Evolutionary conservation across 2,888 invertebrate genomes (phyloP).

Genomic region (Odontocolon sp.): DNA sequence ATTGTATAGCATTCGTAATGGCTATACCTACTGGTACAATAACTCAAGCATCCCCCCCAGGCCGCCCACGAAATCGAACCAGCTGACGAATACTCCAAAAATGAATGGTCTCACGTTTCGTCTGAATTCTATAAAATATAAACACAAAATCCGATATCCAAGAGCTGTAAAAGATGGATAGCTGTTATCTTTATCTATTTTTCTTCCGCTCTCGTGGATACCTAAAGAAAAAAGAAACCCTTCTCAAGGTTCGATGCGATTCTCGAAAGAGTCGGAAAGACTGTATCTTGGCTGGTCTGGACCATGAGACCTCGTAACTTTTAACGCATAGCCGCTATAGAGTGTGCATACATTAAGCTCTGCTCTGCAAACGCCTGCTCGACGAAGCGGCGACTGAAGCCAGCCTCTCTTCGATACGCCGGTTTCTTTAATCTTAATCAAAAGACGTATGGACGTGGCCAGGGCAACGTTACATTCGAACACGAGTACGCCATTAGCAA

Average conservation of each 20-base stretch:
- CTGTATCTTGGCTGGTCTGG: conserved; percentile 38
- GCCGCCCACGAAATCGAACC: neutral
- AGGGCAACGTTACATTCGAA: conserved; percentile 76
- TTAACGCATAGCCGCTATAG: conserved; percentile 55
- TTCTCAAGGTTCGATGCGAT: conserved; percentile 23
- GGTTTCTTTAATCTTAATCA: conserved; percentile 79
- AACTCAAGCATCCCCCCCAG: too few species aligned
- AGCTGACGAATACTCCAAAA: neutral
- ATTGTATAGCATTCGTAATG: conserved; percentile 3
- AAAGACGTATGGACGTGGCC: conserved; percentile 78
- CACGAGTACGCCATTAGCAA: conserved; percentile 80
- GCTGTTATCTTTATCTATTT: conserved; percentile 1
- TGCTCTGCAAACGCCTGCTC: conserved; percentile 41
- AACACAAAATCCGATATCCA: conserved; percentile 5
- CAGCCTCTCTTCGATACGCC: conserved; percentile 41
- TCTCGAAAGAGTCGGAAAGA: conserved; percentile 43
- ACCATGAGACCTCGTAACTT: conserved; percentile 60
- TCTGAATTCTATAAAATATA: neutral
- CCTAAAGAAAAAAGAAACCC: neutral
- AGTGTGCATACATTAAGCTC: conserved; percentile 61
- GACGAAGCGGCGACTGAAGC: conserved; percentile 27
- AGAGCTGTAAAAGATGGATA: neutral
- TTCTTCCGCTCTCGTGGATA: conserved; percentile 10
- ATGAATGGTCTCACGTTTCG: neutral
- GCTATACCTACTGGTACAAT: neutral